Conservation (phyloP, 2,113 vertebrate species). For the Thamnaconus septentrionalis region DNA sequence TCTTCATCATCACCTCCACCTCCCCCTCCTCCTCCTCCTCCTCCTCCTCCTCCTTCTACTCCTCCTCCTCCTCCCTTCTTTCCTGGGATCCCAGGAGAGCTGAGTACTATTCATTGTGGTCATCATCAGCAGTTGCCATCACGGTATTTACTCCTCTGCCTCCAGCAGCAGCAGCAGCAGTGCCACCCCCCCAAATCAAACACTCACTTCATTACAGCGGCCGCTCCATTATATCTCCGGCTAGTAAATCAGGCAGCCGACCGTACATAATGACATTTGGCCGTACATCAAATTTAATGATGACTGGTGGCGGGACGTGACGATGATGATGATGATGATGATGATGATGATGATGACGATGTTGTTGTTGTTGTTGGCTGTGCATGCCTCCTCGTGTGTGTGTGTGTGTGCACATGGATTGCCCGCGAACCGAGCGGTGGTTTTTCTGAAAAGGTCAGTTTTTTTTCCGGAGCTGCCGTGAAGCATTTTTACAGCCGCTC, state of each 20-base stretch:
- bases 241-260: conserved; percentile 62
- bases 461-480: conserved; percentile 49
- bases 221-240: conserved; percentile 56
- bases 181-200: conserved; percentile 47
- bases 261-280: conserved; percentile 58
- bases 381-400: conserved; percentile 11
- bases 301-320: conserved; percentile 40
- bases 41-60: background rate
- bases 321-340: too few species aligned
- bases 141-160: conserved; percentile 51
- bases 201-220: conserved; percentile 60
- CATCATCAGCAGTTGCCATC: conserved; percentile 42
- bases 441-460: conserved; percentile 65
- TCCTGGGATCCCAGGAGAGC: conserved; percentile 25
- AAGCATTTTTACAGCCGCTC: conserved; percentile 53
- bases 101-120: conserved; percentile 37
- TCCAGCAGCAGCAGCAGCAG: conserved; percentile 22
- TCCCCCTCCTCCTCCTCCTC: conserved; percentile 4
- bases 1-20: conserved; percentile 9
- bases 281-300: conserved; percentile 67
- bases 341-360: too few species aligned
- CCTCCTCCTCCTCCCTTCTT: conserved; percentile 1
- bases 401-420: background rate
- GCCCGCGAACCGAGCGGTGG: conserved; percentile 22
- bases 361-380: conserved; percentile 39